phyloP scores from a whole-genome alignment of 2,888 invertebrate species.

The Drosophila borborema region DNA sequence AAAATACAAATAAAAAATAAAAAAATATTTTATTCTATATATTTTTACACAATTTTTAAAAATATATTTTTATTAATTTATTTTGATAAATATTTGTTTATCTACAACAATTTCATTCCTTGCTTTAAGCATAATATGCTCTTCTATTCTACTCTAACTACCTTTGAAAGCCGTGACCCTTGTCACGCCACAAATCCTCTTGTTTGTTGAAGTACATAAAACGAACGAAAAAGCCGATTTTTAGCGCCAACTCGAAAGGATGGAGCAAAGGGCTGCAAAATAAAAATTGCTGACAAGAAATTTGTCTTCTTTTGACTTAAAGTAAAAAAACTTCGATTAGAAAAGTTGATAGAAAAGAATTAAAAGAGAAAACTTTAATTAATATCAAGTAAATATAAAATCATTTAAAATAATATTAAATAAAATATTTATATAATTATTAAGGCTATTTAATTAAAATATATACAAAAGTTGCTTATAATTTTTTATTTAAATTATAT shows the following conservation, averaged over 20 bases:
- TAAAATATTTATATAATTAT: not conserved
- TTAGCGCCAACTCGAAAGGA: constrained; percentile 3
- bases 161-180: constrained; percentile 9
- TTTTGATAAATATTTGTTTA: too few relatives aligned
- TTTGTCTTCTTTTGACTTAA: not conserved
- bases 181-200: constrained; percentile 8
- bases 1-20: too few relatives aligned
- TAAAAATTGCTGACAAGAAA: not conserved
- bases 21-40: too few relatives aligned
- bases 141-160: not conserved
- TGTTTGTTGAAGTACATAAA: not conserved
- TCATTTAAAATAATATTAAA: not conserved
- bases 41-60: too few relatives aligned
- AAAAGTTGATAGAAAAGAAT: not conserved
- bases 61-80: not conserved
- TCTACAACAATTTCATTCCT: too few relatives aligned
- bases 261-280: not conserved
- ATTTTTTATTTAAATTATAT: too few relatives aligned
- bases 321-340: not conserved
- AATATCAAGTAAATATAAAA: not conserved
- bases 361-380: not conserved
- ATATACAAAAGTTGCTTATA: too few relatives aligned
- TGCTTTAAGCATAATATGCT: not conserved
- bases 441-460: not conserved
- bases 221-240: not conserved